phyloP scores from a whole-genome alignment of 2,888 invertebrate species.

The Oscheius sp. region DNA sequence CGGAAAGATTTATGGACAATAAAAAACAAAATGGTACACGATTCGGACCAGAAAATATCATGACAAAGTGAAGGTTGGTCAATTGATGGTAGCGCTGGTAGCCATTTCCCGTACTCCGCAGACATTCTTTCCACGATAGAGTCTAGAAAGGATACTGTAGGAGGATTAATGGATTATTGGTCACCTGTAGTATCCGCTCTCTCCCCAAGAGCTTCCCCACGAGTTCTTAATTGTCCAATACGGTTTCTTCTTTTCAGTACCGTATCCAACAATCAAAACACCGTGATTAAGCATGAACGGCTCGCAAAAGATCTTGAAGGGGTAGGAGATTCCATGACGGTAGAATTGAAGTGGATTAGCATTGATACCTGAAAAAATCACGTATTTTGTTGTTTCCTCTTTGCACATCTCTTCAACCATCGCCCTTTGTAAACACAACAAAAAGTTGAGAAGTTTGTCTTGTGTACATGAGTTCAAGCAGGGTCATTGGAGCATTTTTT shows the following conservation, averaged over 20 bases:
- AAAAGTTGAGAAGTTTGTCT: background rate
- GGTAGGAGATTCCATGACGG: constrained; percentile 69
- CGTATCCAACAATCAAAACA: constrained; percentile 69
- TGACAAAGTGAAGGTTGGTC: background rate
- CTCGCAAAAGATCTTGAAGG: constrained; percentile 62
- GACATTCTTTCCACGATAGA: constrained; percentile 91
- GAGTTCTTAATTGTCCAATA: constrained; percentile 70
- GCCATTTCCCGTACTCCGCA: constrained; percentile 92
- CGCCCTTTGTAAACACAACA: constrained; percentile 17
- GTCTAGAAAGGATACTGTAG: constrained; percentile 71
- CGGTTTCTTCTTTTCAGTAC: constrained; percentile 62
- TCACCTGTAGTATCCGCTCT: constrained; percentile 67
- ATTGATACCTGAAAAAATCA: constrained; percentile 62
- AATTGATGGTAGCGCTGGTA: constrained; percentile 73
- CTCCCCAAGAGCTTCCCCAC: constrained; percentile 68
- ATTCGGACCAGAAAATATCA: too few relatives aligned
- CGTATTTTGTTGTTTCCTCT: too few relatives aligned
- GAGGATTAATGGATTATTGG: background rate
- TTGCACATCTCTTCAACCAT: background rate
- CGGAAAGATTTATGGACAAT: background rate
- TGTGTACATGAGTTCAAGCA: too few relatives aligned
- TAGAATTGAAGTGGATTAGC: constrained; percentile 70
- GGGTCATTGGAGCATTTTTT: too few relatives aligned
- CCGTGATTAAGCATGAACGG: constrained; percentile 66
- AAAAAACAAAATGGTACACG: too few relatives aligned